These are phyloP conservation scores for Agrotis ipsilon DNA, from an alignment of 2,888 invertebrate genomes.

Conservation along the genomic window DNA sequence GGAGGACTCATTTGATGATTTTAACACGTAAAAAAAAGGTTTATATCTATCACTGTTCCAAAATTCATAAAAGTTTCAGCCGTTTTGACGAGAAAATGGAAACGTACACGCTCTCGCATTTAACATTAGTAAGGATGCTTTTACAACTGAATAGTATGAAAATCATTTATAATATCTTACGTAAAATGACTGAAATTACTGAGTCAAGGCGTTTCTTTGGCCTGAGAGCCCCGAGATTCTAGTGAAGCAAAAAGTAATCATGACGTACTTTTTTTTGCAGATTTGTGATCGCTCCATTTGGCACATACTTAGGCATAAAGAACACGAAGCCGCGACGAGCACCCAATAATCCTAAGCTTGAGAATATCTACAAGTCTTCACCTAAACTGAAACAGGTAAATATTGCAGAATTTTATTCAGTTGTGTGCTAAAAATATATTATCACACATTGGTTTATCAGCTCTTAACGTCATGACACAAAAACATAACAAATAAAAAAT, in stretches of 20 bases:
- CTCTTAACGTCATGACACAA: background rate
- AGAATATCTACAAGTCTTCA: conserved; percentile 93
- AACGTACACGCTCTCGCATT: too few species aligned
- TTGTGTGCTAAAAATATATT: conserved; percentile 16
- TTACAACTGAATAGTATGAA: background rate
- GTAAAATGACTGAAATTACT: conserved; percentile 15
- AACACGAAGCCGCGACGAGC: conserved; percentile 94
- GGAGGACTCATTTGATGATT: too few species aligned
- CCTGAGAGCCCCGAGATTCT: conserved; percentile 11
- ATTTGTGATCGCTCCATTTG: conserved; percentile 95
- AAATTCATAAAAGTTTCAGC: too few species aligned
- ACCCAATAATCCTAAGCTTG: conserved; percentile 93
- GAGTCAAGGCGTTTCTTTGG: conserved; percentile 31
- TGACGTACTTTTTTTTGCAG: conserved; percentile 85
- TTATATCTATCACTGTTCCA: too few species aligned
- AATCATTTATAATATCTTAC: background rate
- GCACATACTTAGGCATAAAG: conserved; percentile 95
- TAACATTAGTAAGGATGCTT: background rate
- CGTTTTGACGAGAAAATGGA: too few species aligned
- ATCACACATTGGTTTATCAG: conserved; percentile 12
- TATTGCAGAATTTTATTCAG: background rate
- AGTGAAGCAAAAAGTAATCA: conserved; percentile 31
- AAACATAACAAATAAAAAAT: background rate
- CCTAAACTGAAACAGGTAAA: conserved; percentile 94
- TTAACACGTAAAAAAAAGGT: too few species aligned